Evolutionary conservation across 1,140 invertebrate species (phyloP), one percentile per base, ranked within the genome.

Genomic region (Panagrolaimus sp.): DNA sequence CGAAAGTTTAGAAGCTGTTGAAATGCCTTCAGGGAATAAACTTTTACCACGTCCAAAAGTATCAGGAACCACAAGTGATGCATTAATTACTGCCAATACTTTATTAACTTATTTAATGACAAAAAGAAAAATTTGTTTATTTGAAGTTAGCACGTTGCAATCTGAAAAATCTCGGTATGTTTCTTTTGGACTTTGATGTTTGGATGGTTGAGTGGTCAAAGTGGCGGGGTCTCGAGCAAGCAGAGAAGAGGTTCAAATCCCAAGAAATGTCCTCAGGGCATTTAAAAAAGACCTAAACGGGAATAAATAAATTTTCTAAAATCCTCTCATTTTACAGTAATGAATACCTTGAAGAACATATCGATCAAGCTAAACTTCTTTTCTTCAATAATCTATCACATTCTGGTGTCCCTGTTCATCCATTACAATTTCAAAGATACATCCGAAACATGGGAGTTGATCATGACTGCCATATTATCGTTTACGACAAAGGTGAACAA

Each of bases 331-430:
- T 28, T 64, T 47, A 58, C 67, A 71, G 71, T 32, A 45, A 38
- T 10, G 32, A 48, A 1, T 74, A 64, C 28, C 43, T 46, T 14
- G 14, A 38, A n/a, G 75, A 76, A 46, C 75, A 76, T 62, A 70
- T 76, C 43, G 74, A 76, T 55, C 48, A 55, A 14, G 75, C 75
- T 14, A 62, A 65, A 15, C 65, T 82, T 0, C 65, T 81, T 8
- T 74, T 75, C 43, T 79, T 81, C 62, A 69, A 76, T 10, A 82
- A 76, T 45, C 67, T 82, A 15, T 72, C 69, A 48, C 81, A 83
- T 70, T 70, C 67, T 64, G 79, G 80, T 43, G 81, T 82, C 26
- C 81, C 80, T 26, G 81, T 82, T 7, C 81, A 82, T 75, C 80
- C 80, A 44, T 74, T 82, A 15, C 81, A 83, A 68, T 82, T 82